phyloP scores from a whole-genome alignment of 2,797 vertebrate genomes.

The Sebastes miniatus region DNA sequence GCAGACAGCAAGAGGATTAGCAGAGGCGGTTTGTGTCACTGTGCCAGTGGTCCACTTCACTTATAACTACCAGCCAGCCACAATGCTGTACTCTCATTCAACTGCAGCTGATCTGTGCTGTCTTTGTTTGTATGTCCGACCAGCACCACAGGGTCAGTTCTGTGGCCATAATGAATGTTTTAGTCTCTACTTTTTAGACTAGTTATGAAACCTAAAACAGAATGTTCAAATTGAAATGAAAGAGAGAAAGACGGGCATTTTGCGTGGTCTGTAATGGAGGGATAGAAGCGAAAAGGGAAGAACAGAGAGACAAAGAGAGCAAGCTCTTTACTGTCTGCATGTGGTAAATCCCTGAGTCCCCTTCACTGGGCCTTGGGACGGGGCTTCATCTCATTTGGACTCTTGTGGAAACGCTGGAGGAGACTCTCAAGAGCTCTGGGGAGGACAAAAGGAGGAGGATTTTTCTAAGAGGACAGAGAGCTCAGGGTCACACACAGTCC shows the following conservation, averaged over 20 bases:
- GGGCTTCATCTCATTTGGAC: constrained; percentile 43
- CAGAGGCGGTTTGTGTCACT: constrained; percentile 18
- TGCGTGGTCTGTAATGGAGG: background rate
- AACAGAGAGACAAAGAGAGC: background rate
- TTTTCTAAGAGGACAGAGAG: constrained; percentile 22
- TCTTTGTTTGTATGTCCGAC: background rate
- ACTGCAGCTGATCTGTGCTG: constrained; percentile 1
- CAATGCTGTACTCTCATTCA: background rate
- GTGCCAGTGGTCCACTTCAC: constrained; percentile 48
- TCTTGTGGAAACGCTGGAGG: constrained; percentile 21
- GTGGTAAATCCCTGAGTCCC: constrained; percentile 23
- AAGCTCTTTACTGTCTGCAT: constrained; percentile 1
- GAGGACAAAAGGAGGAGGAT: constrained; percentile 53
- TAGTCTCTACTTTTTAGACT: constrained; percentile 9
- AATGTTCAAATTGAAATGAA: background rate
- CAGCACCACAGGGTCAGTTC: background rate
- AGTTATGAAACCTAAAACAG: constrained; percentile 18
- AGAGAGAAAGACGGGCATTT: background rate
- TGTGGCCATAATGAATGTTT: background rate
- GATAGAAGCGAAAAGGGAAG: background rate
- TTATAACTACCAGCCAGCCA: constrained; percentile 16
- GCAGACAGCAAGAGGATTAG: constrained; percentile 40
- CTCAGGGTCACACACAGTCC: constrained; percentile 26
- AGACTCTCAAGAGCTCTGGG: constrained; percentile 38
- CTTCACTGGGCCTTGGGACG: constrained; percentile 19